Base-by-base conservation (phyloP, 2,797 vertebrate genomes). In the Enteromius paludinosus region DNA sequence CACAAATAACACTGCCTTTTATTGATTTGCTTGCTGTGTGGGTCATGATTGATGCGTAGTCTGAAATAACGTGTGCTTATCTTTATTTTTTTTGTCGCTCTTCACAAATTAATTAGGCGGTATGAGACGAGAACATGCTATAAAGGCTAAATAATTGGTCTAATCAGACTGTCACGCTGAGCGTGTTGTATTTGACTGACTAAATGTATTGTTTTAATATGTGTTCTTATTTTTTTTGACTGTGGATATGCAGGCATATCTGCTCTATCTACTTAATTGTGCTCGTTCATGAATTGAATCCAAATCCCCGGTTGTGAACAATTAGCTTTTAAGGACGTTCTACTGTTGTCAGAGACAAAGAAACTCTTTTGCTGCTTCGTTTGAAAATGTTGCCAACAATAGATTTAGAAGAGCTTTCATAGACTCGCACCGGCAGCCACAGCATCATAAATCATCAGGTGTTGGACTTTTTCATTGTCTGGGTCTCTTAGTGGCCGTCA, bases 401-500 rank as follows among this genome's bases (percentile, higher is more conserved):
- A 70, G 73, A 43, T 61, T 70, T 30, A 17, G 62, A 82, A 74
- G 35, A 82, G 80, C 80, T 75, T 82, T 82, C 47, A 68, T 35
- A 65, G 72, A 82, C 71, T 82, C 11, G 35, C 38, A 66, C 81
- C 18, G 23, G 79, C 59, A 81, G 70, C 79, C 30, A 5, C 43
- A 23, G 81, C 47, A 76, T 82, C 81, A 77, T 83, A 83, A 83
- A 77, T 83, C 72, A 83, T 68, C 81, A 83, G 81, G 74, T 82
- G 80, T 38, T 69, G 71, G 47, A 47, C n/a, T 77, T 75, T 66
- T 74, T 41, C 74, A 59, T 74, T 74, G 47, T 62, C 35, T 20
- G 49, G 0, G 2, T 82, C 64, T 82, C 65, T 68, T 18, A 45
- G 23, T 61, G 73, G 62, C 62, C 33, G 35, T 82, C 62, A 66